Base-by-base conservation (phyloP, 2,113 vertebrate genomes). In the Agapornis roseicollis region DNA sequence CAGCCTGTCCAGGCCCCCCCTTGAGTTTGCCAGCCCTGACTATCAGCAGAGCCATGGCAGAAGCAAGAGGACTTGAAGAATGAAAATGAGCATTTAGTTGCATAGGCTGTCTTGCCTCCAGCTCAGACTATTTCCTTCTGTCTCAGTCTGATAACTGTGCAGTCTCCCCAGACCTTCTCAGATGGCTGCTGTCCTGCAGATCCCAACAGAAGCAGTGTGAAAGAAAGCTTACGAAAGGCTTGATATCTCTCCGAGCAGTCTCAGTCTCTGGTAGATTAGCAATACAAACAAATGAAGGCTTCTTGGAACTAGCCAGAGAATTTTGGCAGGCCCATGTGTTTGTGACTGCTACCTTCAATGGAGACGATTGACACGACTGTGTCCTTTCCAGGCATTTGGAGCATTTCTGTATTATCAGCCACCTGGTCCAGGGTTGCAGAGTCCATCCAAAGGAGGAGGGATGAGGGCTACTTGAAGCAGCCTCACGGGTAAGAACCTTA, bases 221-320 rank as follows among this genome's bases (percentile, higher is more conserved):
- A 90, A 72, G 80, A 52, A 84, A 87, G 78, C 93, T 91, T 80
- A 94, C 70, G 72, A 61, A 92, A 79, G 49, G 23, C 53, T 92
- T 37, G 81, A 31, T 96, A 94, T 97, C 95, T 89, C 63, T 74
- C 35, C 0, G 28, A 87, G 85, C 94, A 94, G 78, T 58, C 91
- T 85, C 93, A 37, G 96, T 35, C 93, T 85, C 89, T 66, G 91
- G 53, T 80, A 96, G 96, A 97, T 96, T 97, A 96, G 94, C 89
- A 97, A 73, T 87, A 60, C 78, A 96, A 97, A 97, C 89, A 97
- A 95, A 89, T 0, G 35, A 91, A 95, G 74, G 66, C 17, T n/a
- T 79, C 73, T 91, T 96, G 96, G 91, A 96, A 73, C 81, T 35
- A 42, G 78, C 41, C 94, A 77, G 81, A 82, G 70, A 53, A 79